Conservation (phyloP, 2,113 vertebrate species). For the Trochalopteron elliotii region DNA sequence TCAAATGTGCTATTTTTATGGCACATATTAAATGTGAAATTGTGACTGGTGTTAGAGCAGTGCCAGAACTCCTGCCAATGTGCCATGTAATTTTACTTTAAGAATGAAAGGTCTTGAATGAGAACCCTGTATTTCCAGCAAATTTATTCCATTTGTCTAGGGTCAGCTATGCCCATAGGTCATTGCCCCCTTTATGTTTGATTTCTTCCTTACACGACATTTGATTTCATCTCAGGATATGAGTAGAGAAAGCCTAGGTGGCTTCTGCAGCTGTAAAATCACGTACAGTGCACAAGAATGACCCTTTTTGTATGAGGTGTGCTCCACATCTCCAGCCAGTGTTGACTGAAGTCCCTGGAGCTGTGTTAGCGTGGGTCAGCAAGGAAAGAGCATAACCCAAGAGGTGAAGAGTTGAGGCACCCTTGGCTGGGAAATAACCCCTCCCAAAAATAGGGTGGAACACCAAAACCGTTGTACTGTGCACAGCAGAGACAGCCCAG, state of each 20-base stretch:
- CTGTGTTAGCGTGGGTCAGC: not conserved
- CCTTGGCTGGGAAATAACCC: not conserved
- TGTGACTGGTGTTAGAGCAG: conserved; percentile 20
- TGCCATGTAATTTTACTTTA: conserved; percentile 56
- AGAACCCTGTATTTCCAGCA: conserved; percentile 47
- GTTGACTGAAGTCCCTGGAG: not conserved
- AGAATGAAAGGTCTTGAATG: conserved; percentile 48
- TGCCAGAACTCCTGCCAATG: conserved; percentile 32
- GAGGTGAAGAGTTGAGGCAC: not conserved
- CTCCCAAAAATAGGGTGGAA: not conserved
- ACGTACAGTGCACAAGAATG: accelerated
- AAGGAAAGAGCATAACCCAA: not conserved
- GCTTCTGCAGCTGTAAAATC: not conserved
- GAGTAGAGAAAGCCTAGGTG: not conserved
- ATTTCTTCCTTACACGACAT: conserved; percentile 42
- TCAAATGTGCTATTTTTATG: not conserved
- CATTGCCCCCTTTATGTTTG: conserved; percentile 22
- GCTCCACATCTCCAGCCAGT: not conserved
- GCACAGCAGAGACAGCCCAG: not conserved
- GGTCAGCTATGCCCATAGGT: conserved; percentile 46
- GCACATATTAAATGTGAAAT: conserved; percentile 43
- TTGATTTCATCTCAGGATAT: conserved; percentile 46
- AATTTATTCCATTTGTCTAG: conserved; percentile 58
- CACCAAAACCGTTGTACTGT: not conserved
- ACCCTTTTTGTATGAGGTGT: not conserved